phyloP scores from a whole-genome alignment of 1,140 invertebrate genomes.

The Heterodera carotae region DNA sequence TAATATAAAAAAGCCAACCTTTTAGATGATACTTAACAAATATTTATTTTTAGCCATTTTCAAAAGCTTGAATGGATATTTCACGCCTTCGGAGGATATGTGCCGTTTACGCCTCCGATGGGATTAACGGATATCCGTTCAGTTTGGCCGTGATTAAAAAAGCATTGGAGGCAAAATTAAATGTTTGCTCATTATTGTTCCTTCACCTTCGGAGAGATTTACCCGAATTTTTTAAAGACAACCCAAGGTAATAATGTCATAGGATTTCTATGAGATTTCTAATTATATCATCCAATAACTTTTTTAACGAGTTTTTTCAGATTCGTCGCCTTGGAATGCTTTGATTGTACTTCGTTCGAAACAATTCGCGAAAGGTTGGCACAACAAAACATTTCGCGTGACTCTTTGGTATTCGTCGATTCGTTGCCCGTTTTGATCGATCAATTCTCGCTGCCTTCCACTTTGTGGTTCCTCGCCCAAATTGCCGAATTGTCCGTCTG shows the following conservation, averaged over 20 bases:
- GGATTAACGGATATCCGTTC: constrained; percentile 14
- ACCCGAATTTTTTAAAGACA: constrained; percentile 2
- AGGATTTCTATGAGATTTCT: no score
- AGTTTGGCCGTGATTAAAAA: constrained; percentile 13
- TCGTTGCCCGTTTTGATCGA: constrained; percentile 29
- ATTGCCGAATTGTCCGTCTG: constrained; percentile 13
- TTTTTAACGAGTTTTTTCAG: no score
- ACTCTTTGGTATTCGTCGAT: constrained; percentile 35
- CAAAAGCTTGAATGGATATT: neutral
- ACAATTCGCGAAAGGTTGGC: neutral
- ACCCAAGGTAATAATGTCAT: neutral
- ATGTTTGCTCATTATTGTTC: constrained; percentile 24
- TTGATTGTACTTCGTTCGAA: constrained; percentile 18
- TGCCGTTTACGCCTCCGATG: neutral
- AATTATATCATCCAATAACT: no score
- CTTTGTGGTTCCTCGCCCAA: constrained; percentile 16
- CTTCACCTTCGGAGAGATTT: constrained; percentile 28
- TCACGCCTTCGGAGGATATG: neutral
- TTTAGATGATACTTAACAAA: no score
- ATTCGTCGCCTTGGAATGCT: constrained; percentile 5
- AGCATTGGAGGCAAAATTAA: constrained; percentile 10
- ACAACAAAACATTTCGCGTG: neutral
- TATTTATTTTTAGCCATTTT: no score
- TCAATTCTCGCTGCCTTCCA: constrained; percentile 30
- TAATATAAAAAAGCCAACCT: no score